phyloP scores from a whole-genome alignment of 1,140 invertebrate species.

The Ceratina calcarata region DNA sequence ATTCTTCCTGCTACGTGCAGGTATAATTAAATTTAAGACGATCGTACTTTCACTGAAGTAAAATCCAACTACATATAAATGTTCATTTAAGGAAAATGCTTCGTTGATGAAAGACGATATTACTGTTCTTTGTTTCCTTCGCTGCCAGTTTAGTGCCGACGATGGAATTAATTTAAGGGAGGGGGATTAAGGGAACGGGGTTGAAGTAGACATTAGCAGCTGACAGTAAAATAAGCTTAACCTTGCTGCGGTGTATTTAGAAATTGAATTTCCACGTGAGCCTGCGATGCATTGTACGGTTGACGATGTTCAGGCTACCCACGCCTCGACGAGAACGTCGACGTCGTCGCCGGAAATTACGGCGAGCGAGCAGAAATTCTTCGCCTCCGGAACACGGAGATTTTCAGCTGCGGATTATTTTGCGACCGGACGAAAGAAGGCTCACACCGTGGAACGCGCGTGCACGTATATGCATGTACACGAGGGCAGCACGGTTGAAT shows the following conservation, averaged over 20 bases:
- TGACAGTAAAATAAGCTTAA: background rate
- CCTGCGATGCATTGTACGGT: background rate
- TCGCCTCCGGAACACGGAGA: conserved; percentile 32
- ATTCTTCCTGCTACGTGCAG: no score
- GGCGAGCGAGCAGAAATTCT: conserved; percentile 38
- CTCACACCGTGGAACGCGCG: no score
- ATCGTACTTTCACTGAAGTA: no score
- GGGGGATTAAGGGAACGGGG: background rate
- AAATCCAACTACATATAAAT: no score
- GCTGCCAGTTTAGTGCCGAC: no score
- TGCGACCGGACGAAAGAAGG: background rate
- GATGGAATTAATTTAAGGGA: no score
- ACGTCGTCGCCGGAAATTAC: conserved; percentile 49
- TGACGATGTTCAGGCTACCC: conserved; percentile 17
- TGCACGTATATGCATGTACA: no score
- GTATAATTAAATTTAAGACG: no score
- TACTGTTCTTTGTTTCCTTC: no score
- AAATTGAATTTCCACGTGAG: conserved; percentile 55
- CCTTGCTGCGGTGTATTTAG: conserved; percentile 10
- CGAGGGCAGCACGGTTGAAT: conserved; percentile 4
- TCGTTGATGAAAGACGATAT: no score
- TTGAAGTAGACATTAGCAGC: conserved; percentile 1
- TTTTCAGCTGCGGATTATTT: conserved; percentile 22
- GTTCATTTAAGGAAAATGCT: no score
- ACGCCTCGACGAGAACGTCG: conserved; percentile 26